These are phyloP conservation scores for Lota lota DNA, from an alignment of 2,113 vertebrate genomes.

Conservation along the genomic window DNA sequence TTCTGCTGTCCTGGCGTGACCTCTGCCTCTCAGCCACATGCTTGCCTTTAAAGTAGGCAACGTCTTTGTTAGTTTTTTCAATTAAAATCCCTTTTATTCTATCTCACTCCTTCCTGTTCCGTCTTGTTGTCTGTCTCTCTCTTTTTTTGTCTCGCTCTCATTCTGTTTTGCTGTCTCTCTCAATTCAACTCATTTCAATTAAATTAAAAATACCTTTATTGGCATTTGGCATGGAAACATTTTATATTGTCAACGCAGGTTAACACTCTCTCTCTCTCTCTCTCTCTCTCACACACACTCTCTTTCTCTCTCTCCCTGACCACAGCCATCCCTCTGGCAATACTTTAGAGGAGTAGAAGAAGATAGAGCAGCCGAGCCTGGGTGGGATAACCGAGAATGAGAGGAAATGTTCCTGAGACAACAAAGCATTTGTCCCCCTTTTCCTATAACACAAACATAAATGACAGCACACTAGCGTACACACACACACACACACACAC, in stretches of 20 bases:
- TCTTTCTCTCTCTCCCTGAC: no score
- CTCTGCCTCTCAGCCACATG: conserved; percentile 51
- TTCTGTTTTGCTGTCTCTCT: no score
- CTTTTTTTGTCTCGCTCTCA: conserved; percentile 12
- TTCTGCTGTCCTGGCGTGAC: conserved; percentile 62
- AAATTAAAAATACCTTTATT: no score
- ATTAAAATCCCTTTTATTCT: not conserved
- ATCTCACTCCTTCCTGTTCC: not conserved
- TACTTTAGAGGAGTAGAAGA: conserved; percentile 11
- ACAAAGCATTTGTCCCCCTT: no score
- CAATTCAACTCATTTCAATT: no score
- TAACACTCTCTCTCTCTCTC: no score
- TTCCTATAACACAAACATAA: no score
- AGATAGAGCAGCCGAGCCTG: not conserved
- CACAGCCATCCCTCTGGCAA: no score
- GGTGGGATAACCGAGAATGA: conserved; percentile 24
- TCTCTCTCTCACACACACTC: no score
- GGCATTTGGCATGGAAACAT: conserved; percentile 13
- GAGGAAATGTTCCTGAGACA: not conserved
- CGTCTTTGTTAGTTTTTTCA: conserved; percentile 16
- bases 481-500: no score
- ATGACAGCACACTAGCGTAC: no score
- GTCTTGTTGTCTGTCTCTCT: conserved; percentile 25
- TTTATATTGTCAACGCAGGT: no score
- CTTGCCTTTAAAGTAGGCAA: conserved; percentile 41